Base-by-base conservation (phyloP, 2,113 vertebrate species). In the Vombatus ursinus region DNA sequence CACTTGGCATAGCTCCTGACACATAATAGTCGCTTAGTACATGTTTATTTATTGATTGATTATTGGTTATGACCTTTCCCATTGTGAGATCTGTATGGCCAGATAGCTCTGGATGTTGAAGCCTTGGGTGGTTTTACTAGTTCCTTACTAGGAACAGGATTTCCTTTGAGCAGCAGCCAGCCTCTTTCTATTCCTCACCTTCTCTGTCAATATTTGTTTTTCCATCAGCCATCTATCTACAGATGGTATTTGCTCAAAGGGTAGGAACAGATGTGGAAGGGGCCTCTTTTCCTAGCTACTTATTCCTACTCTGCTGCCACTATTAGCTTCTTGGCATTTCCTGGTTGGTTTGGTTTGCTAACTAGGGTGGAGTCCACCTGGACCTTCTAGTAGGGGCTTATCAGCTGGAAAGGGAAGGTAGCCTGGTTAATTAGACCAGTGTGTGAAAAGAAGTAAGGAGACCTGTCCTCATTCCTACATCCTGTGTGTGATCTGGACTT, bases 151-250 rank as follows among this genome's bases (percentile, higher is more conserved):
- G 24, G 53, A 84, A 47, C 44, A 14, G 22, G 53, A 5, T 96
- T n/a, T 48, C 37, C 90, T 48, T 89, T 44, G 1, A 16, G n/a
- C 11, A 48, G 93, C 0, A 0, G 50, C 57, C 44, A 5, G 22
- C 5, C 11, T 95, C 97, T 96, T 52, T 93, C 84, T 8, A 2
- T 52, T 50, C 10, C 54, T 95, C 0, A 0, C 93, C 92, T 98
- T 95, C 50, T 97, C 95, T 96, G 96, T 97, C 97, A 98, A 97
- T 98, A 97, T 97, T 98, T 97, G 96, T 91, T 95, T 97, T 94
- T 96, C 95, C 89, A 31, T 37, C 23, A 91, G 9, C 37, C 0
- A 84, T 11, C 93, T 84, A 77, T 92, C 96, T 97, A 49, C 91
- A 97, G 96, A 90, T 94, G 94, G 0, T 96, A 11, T 98, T 97